Conservation (phyloP, 2,113 vertebrate species). For the Oenanthe melanoleuca region DNA sequence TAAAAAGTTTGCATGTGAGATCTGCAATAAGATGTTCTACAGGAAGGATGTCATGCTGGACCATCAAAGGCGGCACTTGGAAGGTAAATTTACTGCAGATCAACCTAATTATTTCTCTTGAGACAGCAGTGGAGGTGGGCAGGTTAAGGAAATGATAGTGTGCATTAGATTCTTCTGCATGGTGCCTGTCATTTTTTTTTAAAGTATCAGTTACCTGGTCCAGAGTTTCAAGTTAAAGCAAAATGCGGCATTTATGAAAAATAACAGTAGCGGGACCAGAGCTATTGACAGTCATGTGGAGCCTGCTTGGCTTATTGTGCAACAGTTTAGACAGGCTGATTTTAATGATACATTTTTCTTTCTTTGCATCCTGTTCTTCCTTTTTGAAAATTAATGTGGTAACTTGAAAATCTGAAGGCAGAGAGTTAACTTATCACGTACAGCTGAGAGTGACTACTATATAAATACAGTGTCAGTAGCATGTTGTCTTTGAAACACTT, state of each 20-base stretch:
- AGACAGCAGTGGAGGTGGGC: neutral
- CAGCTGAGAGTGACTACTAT: neutral
- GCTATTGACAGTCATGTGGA: neutral
- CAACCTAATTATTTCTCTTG: neutral
- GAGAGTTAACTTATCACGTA: neutral
- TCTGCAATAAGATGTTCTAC: conserved; percentile 99
- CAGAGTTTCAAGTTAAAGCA: neutral
- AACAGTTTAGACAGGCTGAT: neutral
- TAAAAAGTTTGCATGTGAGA: conserved; percentile 94
- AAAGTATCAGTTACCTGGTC: neutral
- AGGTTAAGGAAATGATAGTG: neutral
- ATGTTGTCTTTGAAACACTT: neutral
- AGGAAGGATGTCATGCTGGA: conserved; percentile 97
- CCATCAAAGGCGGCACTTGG: conserved; percentile 91
- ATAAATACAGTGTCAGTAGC: neutral
- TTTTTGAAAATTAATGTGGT: neutral
- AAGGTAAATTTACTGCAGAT: conserved; percentile 78
- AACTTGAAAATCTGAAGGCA: neutral
- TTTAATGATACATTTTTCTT: neutral
- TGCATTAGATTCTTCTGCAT: neutral
- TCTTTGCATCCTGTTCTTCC: neutral
- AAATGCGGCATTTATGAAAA: neutral
- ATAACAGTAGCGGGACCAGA: neutral
- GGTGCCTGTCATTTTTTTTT: neutral
- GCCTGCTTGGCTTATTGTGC: neutral